These are phyloP conservation scores for Anarhynchus alexandrinus DNA, from an alignment of 2,113 vertebrate genomes.

Conservation along the genomic window DNA sequence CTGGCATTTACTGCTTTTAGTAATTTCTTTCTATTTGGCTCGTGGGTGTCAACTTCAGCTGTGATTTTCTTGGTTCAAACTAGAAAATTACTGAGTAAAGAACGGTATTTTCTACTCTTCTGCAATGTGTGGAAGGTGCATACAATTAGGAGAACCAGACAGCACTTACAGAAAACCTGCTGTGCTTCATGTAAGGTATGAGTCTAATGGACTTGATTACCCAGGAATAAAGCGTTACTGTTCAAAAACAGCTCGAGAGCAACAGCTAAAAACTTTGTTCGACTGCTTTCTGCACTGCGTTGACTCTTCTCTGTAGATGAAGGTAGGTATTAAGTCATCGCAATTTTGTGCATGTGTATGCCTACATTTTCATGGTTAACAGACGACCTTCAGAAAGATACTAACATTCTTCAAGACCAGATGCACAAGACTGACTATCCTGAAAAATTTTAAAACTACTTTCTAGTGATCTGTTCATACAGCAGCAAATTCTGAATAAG, in stretches of 20 bases:
- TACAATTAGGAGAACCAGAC: neutral
- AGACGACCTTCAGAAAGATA: neutral
- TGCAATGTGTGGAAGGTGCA: neutral
- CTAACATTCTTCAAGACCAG: neutral
- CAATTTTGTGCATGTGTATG: neutral
- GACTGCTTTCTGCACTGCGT: neutral
- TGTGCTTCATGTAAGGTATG: neutral
- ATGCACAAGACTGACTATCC: neutral
- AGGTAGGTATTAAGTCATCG: neutral
- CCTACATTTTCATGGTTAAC: neutral
- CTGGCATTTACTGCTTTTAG: neutral
- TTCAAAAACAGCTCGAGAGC: neutral
- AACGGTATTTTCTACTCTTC: neutral
- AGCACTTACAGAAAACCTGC: neutral
- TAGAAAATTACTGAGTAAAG: neutral
- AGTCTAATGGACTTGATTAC: neutral
- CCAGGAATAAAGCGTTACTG: neutral
- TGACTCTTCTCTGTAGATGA: neutral
- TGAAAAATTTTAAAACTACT: neutral
- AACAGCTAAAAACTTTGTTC: neutral
- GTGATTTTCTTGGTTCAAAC: neutral
- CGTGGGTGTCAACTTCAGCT: neutral
- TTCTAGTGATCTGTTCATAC: neutral
- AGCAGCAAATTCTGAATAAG: neutral
- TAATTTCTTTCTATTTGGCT: neutral